These are phyloP conservation scores for Apamea anceps DNA, from an alignment of 2,888 invertebrate species.

Conservation along the genomic window DNA sequence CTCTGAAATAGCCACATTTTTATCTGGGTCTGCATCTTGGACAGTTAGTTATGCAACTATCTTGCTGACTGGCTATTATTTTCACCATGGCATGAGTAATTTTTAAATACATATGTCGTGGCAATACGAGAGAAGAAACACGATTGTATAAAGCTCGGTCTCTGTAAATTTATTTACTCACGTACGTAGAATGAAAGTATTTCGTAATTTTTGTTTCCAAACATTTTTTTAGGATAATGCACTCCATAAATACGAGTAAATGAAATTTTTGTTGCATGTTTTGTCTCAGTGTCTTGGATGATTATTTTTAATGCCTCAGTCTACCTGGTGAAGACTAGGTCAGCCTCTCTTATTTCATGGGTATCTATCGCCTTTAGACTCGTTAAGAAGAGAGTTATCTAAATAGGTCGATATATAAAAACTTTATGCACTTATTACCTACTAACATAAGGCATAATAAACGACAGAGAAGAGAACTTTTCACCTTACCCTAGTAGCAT, in stretches of 20 bases:
- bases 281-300: conserved; percentile 13
- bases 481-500: no score
- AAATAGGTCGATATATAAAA: not conserved
- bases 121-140: not conserved
- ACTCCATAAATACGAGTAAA: conserved; percentile 33
- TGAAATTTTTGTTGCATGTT: conserved; percentile 13
- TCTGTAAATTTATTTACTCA: conserved; percentile 12
- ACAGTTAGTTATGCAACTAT: no score
- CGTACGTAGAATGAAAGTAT: conserved; percentile 1
- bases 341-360: not conserved
- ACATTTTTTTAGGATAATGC: conserved; percentile 1
- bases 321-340: not conserved
- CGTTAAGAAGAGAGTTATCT: not conserved
- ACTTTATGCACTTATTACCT: not conserved
- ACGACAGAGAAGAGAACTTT: no score
- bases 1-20: not conserved
- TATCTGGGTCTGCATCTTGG: not conserved
- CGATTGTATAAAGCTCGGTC: not conserved
- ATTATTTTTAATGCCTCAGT: not conserved
- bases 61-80: not conserved
- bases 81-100: not conserved
- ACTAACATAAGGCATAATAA: no score
- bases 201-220: conserved; percentile 36
- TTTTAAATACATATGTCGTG: not conserved
- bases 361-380: not conserved